A percentile compares a stretch with the other conserved stretches of the same genome.
Conservation (phyloP, 2,888 invertebrate species). For the Cheilosia scutellata region DNA sequence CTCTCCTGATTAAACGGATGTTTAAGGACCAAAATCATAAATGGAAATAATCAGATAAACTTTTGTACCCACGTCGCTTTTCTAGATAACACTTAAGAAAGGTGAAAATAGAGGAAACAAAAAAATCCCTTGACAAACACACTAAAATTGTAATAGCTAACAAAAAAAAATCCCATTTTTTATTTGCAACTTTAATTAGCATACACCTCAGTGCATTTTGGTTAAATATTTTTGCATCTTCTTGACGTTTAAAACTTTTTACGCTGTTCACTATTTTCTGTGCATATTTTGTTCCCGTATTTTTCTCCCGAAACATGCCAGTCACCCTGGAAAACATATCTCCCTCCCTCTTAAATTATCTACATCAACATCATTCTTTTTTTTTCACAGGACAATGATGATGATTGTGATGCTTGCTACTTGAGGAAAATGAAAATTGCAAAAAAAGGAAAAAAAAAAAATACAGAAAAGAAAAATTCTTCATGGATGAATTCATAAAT, state of each 20-base stretch:
- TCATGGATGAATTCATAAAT: constrained; percentile 72
- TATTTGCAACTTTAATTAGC: too few relatives aligned
- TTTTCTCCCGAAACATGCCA: constrained; percentile 38
- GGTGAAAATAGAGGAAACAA: too few relatives aligned
- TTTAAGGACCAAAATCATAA: too few relatives aligned
- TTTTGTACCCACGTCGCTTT: too few relatives aligned
- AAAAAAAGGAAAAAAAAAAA: constrained; percentile 16
- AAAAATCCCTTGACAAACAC: too few relatives aligned
- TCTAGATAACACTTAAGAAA: too few relatives aligned
- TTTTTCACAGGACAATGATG: constrained; percentile 50
- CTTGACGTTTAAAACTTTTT: neutral
- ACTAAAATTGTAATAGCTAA: too few relatives aligned
- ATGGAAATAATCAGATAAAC: too few relatives aligned
- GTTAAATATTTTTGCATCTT: too few relatives aligned
- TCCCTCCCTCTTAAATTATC: constrained; percentile 49
- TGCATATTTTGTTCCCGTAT: constrained; percentile 6
- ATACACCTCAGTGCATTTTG: too few relatives aligned
- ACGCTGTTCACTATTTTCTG: constrained; percentile 9
- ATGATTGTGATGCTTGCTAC: constrained; percentile 60
- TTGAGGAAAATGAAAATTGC: constrained; percentile 62
- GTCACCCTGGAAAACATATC: constrained; percentile 48
- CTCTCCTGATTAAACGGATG: too few relatives aligned
- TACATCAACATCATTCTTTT: constrained; percentile 50
- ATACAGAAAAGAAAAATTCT: constrained; percentile 47
- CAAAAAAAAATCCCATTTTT: too few relatives aligned